Evolutionary conservation across 2,113 vertebrate genomes (phyloP).

Genomic region (Holacanthus passer): DNA sequence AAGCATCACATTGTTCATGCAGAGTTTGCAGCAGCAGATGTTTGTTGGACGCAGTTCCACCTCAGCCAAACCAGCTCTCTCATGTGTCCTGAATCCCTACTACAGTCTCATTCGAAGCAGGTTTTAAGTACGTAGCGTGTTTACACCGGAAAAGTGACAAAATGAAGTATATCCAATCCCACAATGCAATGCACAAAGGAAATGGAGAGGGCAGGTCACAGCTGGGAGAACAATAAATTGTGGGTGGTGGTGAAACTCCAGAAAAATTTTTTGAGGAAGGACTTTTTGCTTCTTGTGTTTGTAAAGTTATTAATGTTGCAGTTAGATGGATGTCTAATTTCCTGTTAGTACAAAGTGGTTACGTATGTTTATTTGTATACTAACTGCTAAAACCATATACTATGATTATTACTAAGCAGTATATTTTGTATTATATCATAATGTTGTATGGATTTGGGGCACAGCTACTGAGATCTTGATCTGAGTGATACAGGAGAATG

Average conservation of each 20-base stretch:
- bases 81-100: neutral
- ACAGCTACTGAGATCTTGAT: too few relatives aligned
- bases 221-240: neutral
- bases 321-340: neutral
- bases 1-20: neutral
- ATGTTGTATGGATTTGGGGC: neutral
- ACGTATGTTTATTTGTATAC: neutral
- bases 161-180: neutral
- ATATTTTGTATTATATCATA: neutral
- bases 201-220: neutral
- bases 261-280: neutral
- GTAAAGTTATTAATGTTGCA: neutral
- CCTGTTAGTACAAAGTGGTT: neutral
- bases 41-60: neutral
- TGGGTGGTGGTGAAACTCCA: neutral
- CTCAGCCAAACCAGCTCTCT: neutral
- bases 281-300: neutral
- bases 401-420: neutral
- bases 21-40: neutral
- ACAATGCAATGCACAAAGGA: neutral
- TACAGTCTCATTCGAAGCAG: neutral
- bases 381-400: neutral
- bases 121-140: neutral
- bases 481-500: too few relatives aligned
- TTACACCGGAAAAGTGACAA: neutral